Evolutionary conservation across 2,888 invertebrate species (phyloP).

Genomic region (Hyposoter didymator): DNA sequence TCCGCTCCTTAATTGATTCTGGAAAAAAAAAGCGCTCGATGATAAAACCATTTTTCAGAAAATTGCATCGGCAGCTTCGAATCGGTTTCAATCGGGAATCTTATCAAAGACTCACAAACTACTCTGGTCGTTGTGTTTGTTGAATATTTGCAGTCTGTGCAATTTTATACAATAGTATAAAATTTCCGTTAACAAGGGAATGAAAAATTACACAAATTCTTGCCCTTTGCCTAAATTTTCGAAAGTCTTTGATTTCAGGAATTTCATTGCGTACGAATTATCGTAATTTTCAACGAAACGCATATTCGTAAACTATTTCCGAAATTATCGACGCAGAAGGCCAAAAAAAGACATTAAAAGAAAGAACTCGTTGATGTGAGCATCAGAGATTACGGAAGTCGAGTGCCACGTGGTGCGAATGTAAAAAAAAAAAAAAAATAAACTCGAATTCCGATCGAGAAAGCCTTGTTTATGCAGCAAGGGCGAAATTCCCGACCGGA

Average conservation of each 20-base stretch:
- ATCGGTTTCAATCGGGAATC: not conserved
- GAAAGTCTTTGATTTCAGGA: not conserved
- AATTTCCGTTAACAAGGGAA: not conserved
- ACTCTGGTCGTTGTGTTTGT: not conserved
- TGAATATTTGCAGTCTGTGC: not conserved
- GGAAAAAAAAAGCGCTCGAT: not conserved
- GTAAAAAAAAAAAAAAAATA: not conserved
- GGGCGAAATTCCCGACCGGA: not conserved
- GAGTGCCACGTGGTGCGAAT: slow-evolving; percentile 34
- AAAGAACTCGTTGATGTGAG: not conserved
- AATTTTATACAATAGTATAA: not conserved
- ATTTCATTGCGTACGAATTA: not conserved
- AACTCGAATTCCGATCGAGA: not conserved
- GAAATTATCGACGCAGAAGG: not conserved
- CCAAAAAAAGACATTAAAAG: not conserved
- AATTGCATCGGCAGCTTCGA: not conserved
- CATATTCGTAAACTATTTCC: not conserved
- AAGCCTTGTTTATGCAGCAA: not conserved
- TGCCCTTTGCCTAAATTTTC: not conserved
- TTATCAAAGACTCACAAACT: not conserved
- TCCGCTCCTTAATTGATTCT: not conserved
- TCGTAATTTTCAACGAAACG: not conserved
- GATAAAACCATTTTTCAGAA: not conserved
- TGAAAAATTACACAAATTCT: not conserved
- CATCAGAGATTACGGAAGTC: not conserved